Evolutionary conservation across 2,797 vertebrate species (phyloP).

Genomic region (Sebastes oblongus): DNA sequence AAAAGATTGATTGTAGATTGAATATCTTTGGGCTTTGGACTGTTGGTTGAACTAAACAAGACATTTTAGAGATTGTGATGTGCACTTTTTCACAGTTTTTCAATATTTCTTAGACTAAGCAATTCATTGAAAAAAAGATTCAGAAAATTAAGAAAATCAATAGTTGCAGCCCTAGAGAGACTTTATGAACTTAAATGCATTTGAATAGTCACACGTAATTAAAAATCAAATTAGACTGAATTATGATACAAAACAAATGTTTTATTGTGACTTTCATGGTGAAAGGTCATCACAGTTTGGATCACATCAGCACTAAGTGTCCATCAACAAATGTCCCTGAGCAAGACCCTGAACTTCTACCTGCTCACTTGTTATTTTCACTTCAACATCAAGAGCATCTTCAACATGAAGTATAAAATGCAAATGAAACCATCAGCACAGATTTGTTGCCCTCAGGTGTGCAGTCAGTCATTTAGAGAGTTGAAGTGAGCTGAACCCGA

Average conservation of each 20-base stretch:
- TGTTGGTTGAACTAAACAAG: not conserved
- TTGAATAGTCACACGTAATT: not conserved
- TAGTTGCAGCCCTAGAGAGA: no score
- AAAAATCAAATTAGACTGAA: not conserved
- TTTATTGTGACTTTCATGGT: not conserved
- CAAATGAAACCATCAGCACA: slow-evolving; percentile 9
- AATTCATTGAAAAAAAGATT: no score
- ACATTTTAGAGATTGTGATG: not conserved
- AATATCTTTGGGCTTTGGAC: not conserved
- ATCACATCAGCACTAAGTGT: not conserved
- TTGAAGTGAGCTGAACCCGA: slow-evolving; percentile 10
- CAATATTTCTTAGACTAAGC: no score
- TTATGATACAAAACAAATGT: not conserved
- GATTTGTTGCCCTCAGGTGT: slow-evolving; percentile 25
- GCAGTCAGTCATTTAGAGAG: not conserved
- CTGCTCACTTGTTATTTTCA: not conserved
- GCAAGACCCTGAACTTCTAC: not conserved
- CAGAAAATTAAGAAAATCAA: no score
- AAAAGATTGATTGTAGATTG: no score
- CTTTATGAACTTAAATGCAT: not conserved
- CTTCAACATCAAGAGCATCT: not conserved
- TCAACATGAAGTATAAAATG: not conserved
- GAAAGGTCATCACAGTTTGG: not conserved
- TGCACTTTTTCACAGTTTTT: no score
- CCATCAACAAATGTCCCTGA: not conserved